Conservation (phyloP, 2,888 invertebrate species). For the Camponotus fellah region DNA sequence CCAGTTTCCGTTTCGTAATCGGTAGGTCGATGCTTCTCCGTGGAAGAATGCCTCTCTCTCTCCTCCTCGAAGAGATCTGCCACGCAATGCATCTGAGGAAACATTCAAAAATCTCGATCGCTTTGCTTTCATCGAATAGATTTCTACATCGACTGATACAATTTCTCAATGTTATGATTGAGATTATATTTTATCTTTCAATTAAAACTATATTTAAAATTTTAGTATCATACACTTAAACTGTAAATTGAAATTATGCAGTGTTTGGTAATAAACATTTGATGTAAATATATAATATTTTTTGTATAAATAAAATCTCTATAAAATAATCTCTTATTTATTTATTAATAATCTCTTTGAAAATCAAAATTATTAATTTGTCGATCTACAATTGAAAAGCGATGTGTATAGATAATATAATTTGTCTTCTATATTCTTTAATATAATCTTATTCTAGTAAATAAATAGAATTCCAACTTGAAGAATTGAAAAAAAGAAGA, state of each 20-base stretch:
- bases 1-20: conserved; percentile 79
- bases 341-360: too few species aligned
- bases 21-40: conserved; percentile 73
- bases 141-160: neutral
- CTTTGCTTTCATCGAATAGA: neutral
- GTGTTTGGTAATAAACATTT: neutral
- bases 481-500: neutral
- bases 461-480: neutral
- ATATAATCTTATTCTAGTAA: too few species aligned
- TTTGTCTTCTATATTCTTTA: neutral
- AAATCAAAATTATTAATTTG: neutral
- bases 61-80: conserved; percentile 81
- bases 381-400: neutral
- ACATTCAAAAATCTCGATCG: neutral
- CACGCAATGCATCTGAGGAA: conserved; percentile 77
- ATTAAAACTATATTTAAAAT: neutral
- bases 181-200: too few species aligned
- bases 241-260: neutral
- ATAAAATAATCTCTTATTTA: too few species aligned
- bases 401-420: neutral
- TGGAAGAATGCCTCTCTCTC: conserved; percentile 54
- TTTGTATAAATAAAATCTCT: neutral
- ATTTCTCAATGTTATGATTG: neutral
- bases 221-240: neutral
- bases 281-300: neutral